A percentile compares a stretch with the other conserved stretches of the same genome.
phyloP scores from a whole-genome alignment of 2,797 vertebrate genomes.

The Dermochelys coriacea region DNA sequence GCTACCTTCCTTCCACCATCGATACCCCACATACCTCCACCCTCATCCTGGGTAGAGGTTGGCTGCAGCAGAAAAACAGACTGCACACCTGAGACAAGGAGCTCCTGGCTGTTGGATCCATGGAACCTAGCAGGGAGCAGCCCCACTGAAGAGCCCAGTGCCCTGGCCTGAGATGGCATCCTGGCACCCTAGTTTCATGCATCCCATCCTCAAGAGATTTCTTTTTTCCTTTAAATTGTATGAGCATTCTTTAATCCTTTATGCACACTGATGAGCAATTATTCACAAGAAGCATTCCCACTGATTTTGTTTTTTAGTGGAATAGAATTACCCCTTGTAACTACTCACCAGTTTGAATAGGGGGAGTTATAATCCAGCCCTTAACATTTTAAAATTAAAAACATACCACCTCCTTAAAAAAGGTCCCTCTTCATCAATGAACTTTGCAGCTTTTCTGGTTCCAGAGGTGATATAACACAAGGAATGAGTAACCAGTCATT shows the following conservation, averaged over 20 bases:
- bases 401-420: neutral
- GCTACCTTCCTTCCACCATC: neutral
- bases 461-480: neutral
- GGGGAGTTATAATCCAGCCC: rapidly evolving
- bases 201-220: neutral
- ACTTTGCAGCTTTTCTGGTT: neutral
- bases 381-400: neutral
- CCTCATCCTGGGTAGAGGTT: neutral
- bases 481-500: neutral
- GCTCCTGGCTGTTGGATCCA: neutral
- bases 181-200: neutral
- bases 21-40: neutral
- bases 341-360: neutral
- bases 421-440: neutral
- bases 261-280: neutral
- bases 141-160: neutral
- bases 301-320: neutral
- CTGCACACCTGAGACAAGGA: neutral
- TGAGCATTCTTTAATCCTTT: neutral
- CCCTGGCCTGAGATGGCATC: neutral
- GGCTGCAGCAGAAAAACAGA: neutral
- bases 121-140: no score
- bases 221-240: neutral
- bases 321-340: rapidly evolving
- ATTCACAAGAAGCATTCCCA: rapidly evolving